These are phyloP conservation scores for Sorex araneus DNA, from an alignment of 2,113 vertebrate genomes.

Conservation along the genomic window DNA sequence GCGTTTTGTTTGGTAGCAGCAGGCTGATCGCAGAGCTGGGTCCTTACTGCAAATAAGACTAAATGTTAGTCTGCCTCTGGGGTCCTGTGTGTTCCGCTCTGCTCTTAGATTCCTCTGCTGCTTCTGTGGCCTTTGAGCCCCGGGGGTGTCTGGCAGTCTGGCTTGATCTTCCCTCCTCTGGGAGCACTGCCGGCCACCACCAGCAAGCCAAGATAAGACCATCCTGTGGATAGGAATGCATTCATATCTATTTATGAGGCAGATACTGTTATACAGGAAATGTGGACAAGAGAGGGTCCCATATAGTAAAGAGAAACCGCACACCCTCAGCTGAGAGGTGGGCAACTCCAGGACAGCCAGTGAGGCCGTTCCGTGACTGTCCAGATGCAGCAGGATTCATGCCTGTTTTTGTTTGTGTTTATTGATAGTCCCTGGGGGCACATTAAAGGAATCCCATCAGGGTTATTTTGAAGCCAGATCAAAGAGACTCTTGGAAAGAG, in stretches of 20 bases:
- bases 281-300: too few relatives aligned
- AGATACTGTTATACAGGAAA: too few relatives aligned
- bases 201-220: constrained; percentile 16
- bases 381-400: not conserved
- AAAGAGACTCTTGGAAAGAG: not conserved
- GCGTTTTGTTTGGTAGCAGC: constrained; percentile 65
- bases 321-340: too few relatives aligned
- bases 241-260: too few relatives aligned
- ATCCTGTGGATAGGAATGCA: not conserved
- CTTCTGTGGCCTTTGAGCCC: not conserved
- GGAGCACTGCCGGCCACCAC: not conserved
- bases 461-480: not conserved
- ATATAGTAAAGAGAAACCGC: too few relatives aligned
- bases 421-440: not conserved
- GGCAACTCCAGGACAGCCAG: too few relatives aligned
- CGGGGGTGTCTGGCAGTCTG: not conserved
- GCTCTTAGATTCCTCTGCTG: constrained; percentile 3
- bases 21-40: constrained; percentile 32
- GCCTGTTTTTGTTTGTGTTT: not conserved
- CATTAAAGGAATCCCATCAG: not conserved
- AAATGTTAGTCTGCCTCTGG: not conserved
- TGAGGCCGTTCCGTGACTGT: too few relatives aligned
- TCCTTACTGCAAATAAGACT: constrained; percentile 63
- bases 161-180: not conserved
- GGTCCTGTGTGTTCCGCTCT: not conserved